Evolutionary conservation across 2,797 vertebrate genomes (phyloP).

Genomic region (Sebastolobus alascanus): DNA sequence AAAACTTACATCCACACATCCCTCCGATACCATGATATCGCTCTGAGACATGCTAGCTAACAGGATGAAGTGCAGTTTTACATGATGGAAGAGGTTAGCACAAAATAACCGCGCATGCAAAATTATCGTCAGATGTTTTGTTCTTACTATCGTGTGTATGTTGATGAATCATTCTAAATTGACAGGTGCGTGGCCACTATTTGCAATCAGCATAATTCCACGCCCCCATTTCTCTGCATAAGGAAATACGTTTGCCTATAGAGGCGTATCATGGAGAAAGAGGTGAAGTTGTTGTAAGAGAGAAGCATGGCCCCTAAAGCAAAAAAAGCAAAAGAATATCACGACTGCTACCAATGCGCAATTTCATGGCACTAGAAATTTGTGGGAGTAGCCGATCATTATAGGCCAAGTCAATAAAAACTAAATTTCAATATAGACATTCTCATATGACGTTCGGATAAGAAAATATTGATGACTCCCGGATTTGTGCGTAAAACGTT

Average conservation of each 20-base stretch:
- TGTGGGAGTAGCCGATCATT: fast-evolving
- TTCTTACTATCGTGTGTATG: background rate
- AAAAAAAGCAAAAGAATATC: background rate
- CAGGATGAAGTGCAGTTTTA: background rate
- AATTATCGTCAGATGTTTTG: background rate
- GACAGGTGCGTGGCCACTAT: background rate
- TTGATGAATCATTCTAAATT: background rate
- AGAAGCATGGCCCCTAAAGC: background rate
- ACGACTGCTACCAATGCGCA: background rate
- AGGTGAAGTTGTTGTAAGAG: background rate
- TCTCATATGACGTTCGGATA: background rate
- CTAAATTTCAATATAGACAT: background rate
- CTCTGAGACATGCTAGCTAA: background rate
- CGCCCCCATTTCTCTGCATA: background rate
- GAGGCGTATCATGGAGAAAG: background rate
- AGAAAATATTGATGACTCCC: background rate
- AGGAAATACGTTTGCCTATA: background rate
- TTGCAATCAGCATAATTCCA: background rate
- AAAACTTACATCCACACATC: background rate
- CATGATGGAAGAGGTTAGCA: background rate
- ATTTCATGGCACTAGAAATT: background rate
- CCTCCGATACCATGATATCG: background rate
- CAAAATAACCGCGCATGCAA: too few relatives aligned
- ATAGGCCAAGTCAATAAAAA: background rate
- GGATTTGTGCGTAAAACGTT: too few relatives aligned